phyloP scores from a whole-genome alignment of 2,888 invertebrate species.

The Spicauda simplicius region DNA sequence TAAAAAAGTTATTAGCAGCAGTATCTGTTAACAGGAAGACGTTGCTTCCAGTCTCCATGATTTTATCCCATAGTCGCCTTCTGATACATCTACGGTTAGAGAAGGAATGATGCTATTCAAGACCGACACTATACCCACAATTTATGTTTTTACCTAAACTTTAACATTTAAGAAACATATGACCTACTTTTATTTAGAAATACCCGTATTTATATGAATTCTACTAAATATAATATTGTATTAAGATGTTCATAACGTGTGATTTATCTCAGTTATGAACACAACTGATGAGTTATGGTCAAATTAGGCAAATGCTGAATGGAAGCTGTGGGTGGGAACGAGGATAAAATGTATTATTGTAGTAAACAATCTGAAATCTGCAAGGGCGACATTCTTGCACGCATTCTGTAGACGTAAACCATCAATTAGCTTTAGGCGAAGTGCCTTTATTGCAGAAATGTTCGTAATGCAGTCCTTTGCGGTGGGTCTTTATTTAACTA shows the following conservation, averaged over 20 bases:
- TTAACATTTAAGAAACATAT: no score
- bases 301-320: conserved; percentile 15
- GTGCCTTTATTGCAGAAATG: conserved; percentile 12
- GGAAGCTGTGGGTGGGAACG: conserved; percentile 7
- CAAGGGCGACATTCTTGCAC: conserved; percentile 75
- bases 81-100: no score
- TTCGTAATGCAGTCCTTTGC: conserved; percentile 13
- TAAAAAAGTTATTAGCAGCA: no score
- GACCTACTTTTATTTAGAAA: no score
- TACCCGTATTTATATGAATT: no score
- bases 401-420: conserved; percentile 63
- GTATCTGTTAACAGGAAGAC: no score
- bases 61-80: no score
- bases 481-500: conserved; percentile 26
- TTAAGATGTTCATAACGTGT: neutral
- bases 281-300: neutral
- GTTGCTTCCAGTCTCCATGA: no score
- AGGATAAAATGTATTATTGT: conserved; percentile 14
- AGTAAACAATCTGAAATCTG: conserved; percentile 57
- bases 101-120: no score
- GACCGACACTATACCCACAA: no score
- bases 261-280: neutral
- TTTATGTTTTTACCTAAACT: no score
- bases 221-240: no score
- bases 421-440: conserved; percentile 66